Percentiles rank a stretch among this genome's conserved stretches.
Conservation (phyloP, 2,888 invertebrate species). For the Drosophila affinis region DNA sequence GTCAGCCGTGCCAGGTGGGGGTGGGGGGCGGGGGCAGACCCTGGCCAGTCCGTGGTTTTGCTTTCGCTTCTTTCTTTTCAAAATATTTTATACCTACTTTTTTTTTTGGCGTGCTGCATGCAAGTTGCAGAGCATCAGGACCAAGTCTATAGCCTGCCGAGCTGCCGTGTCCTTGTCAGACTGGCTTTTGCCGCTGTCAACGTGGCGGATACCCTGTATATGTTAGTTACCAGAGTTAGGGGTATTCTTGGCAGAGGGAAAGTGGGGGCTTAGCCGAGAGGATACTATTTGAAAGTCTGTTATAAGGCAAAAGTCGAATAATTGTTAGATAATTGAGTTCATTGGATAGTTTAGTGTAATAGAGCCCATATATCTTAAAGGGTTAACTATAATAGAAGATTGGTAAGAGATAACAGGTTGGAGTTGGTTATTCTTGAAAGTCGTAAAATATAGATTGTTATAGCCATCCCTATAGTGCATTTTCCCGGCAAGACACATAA, state of each 20-base stretch:
- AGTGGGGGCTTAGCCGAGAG: too few species aligned
- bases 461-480: too few species aligned
- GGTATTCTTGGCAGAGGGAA: background rate
- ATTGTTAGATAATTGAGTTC: too few species aligned
- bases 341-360: too few species aligned
- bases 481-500: too few species aligned
- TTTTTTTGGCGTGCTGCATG: conserved; percentile 64
- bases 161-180: conserved; percentile 48
- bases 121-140: conserved; percentile 38
- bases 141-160: conserved; percentile 25
- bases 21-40: background rate
- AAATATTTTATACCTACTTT: conserved; percentile 4
- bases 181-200: conserved; percentile 46
- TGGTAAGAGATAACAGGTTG: too few species aligned
- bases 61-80: conserved; percentile 16
- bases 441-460: too few species aligned
- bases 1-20: conserved; percentile 37
- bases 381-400: too few species aligned
- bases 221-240: background rate
- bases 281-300: too few species aligned
- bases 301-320: too few species aligned
- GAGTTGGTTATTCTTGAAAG: too few species aligned
- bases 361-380: too few species aligned
- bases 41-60: background rate
- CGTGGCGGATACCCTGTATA: conserved; percentile 29